Base-by-base conservation (phyloP, 2,888 invertebrate species). In the Hyposoter dolosus region DNA sequence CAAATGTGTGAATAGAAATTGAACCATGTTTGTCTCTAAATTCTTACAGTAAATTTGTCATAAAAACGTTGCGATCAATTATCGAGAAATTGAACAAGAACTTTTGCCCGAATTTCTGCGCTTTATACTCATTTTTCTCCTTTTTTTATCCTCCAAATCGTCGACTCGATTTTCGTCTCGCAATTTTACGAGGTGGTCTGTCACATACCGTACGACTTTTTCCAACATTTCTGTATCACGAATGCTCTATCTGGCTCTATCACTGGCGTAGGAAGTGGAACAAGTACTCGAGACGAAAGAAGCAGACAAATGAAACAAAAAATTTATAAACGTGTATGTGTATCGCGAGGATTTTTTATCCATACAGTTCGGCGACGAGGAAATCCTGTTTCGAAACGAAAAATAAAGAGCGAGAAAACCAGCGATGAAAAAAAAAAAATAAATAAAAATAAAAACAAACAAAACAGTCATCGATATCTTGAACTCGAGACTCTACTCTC, bases 241-340 rank as follows among this genome's bases (percentile, higher is more conserved):
- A 66, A 66, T 53, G 35, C 56, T 81, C 81, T 81, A 81, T 81
- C 87, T 80, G 78, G 83, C 82, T 88, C 90, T 90, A 87, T 91
- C 92, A 91, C 80, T 88, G 91, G 91, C 91, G 92, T 92, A 91
- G 90, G 91, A 88, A 89, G 90, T 53, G 76, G 80, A 83, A 88
- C 87, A 88, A 88, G 87, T 85, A 84, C 80, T 69, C 65, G 43
- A 53, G 47, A 72, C 60, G 43, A 65, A 19, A 45, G 53, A 32
- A 56, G 45, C 32, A 19, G n/a, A 81, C 66, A 45, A 66, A 71
- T 47, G 47, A 43, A 65, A 19, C n/a, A n/a, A 53, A n/a, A 53
- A n/a, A 32, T 17, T 45, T 47, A 45, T n/a, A 69, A 69, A 1
- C 60, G 28, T 60, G 60, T 28, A 60, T 60, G 10, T 28, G 10